Percentiles rank a stretch among this genome's conserved stretches.
phyloP scores from a whole-genome alignment of 2,797 vertebrate genomes.

The Scyliorhinus canicula region DNA sequence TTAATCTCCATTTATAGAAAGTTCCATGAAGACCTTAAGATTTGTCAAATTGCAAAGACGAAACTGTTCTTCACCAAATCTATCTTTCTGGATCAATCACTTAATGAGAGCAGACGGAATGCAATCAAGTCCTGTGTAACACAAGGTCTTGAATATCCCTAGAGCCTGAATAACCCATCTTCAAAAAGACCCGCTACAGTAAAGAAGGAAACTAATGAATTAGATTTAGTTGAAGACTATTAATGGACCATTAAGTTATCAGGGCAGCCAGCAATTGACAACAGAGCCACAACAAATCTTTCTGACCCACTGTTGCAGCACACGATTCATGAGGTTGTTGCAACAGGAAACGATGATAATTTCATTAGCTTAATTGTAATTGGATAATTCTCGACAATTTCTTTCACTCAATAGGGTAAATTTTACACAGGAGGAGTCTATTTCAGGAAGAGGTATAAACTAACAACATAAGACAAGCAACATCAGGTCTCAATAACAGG shows the following conservation, averaged over 20 bases:
- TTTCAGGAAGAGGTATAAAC: neutral
- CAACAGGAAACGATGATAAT: neutral
- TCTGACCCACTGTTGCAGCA: neutral
- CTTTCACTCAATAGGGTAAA: neutral
- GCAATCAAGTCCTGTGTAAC: neutral
- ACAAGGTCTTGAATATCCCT: neutral
- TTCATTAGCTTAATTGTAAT: neutral
- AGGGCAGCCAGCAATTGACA: neutral
- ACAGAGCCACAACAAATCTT: neutral
- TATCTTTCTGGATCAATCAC: neutral
- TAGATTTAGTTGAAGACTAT: neutral
- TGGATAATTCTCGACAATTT: neutral
- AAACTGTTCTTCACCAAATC: neutral
- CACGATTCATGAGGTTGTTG: neutral
- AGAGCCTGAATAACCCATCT: neutral
- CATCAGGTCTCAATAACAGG: neutral
- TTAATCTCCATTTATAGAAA: neutral
- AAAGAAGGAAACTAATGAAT: neutral
- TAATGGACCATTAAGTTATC: slow-evolving; percentile 13
- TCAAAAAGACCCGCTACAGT: neutral
- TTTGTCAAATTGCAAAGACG: neutral
- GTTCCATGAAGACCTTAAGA: neutral
- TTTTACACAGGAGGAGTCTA: neutral
- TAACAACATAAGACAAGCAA: neutral
- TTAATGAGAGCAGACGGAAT: neutral